Percentiles rank a stretch among this genome's conserved stretches.
Conservation (phyloP, 2,888 invertebrate genomes). For the Pristionchus fissidentatus region DNA sequence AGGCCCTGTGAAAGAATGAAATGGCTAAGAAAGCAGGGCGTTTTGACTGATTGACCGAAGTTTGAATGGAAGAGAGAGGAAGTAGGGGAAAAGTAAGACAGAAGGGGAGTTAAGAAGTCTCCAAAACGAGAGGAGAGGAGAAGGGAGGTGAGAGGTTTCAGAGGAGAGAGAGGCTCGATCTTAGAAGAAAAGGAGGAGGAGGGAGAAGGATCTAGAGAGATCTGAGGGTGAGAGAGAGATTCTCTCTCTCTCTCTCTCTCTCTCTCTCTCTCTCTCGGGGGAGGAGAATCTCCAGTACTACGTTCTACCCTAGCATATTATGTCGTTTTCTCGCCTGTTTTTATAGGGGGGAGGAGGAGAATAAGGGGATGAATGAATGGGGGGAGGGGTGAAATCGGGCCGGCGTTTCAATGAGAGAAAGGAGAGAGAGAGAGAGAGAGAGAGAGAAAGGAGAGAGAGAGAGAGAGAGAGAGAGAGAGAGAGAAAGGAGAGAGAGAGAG, state of each 20-base stretch:
- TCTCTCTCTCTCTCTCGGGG: no score
- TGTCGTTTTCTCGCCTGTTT: constrained; percentile 6
- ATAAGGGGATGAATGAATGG: neutral
- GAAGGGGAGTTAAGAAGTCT: neutral
- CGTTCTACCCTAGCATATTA: neutral
- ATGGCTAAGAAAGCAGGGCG: neutral
- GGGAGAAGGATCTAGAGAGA: constrained; percentile 34
- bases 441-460: neutral
- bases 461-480: constrained; percentile 7
- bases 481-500: constrained; percentile 9
- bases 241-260: no score
- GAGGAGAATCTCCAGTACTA: neutral
- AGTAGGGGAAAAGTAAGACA: neutral
- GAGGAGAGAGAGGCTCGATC: constrained; percentile 25
- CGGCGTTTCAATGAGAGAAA: neutral
- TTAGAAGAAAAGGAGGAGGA: constrained; percentile 28
- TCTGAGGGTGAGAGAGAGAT: neutral
- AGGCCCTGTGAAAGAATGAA: neutral
- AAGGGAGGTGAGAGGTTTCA: neutral
- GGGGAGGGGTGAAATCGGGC: neutral
- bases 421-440: constrained; percentile 2
- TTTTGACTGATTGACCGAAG: constrained; percentile 9
- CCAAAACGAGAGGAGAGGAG: neutral
- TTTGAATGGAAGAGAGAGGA: neutral
- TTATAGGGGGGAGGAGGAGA: neutral